Percentiles rank a stretch among this genome's conserved stretches.
phyloP scores from a whole-genome alignment of 2,888 invertebrate species.

The Noctua janthe region DNA sequence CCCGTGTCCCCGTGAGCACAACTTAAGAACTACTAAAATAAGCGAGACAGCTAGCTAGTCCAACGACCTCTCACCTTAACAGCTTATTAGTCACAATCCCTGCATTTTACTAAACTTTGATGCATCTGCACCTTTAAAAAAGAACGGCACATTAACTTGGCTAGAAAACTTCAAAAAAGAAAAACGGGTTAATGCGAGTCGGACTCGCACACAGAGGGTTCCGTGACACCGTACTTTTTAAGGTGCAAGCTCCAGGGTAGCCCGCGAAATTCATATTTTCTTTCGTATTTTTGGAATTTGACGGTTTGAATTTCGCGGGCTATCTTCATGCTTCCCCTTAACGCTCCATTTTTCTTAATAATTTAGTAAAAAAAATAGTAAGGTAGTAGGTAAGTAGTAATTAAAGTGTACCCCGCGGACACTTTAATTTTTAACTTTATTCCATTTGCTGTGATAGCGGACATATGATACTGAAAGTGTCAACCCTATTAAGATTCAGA shows the following conservation, averaged over 20 bases:
- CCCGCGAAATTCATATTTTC: no score
- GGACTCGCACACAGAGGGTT: no score
- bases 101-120: constrained; percentile 43
- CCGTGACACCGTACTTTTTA: not conserved
- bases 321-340: no score
- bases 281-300: no score
- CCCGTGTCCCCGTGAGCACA: not conserved
- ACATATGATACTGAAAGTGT: not conserved
- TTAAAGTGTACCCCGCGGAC: no score
- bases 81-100: constrained; percentile 54
- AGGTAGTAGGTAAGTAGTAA: no score
- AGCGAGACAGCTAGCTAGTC: constrained; percentile 8
- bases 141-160: constrained; percentile 49
- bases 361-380: no score
- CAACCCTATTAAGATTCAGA: not conserved
- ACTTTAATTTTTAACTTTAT: no score
- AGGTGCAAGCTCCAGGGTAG: no score
- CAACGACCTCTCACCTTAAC: constrained; percentile 23
- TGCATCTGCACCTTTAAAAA: constrained; percentile 53
- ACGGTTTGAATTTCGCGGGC: no score
- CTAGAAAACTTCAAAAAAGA: constrained; percentile 6
- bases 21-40: constrained; percentile 19
- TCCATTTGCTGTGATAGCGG: no score
- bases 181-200: constrained; percentile 23
- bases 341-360: not conserved